Conservation (phyloP, 1,140 invertebrate genomes). For the Glomeris maerens region DNA sequence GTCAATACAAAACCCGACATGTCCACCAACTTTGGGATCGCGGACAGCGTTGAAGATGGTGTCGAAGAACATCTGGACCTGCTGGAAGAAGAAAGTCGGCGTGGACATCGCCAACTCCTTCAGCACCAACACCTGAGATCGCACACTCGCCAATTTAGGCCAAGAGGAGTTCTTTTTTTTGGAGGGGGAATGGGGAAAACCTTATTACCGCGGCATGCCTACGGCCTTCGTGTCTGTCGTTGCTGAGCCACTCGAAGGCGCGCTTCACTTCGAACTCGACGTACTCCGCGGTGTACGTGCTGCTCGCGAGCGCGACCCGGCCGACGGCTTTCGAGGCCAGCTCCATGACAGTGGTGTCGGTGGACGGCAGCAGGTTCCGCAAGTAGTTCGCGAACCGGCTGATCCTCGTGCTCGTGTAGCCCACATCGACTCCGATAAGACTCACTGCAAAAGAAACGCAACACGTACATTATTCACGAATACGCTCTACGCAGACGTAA, state of each 20-base stretch:
- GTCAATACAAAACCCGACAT: background rate
- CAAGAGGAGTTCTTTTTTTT: background rate
- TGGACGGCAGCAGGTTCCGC: constrained; percentile 72
- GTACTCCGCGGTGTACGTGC: constrained; percentile 84
- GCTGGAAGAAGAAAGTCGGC: constrained; percentile 96
- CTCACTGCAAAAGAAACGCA: constrained; percentile 48
- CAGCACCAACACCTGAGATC: constrained; percentile 56
- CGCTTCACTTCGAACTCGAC: constrained; percentile 92
- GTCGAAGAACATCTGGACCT: constrained; percentile 91
- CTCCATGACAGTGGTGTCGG: constrained; percentile 85
- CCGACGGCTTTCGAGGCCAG: constrained; percentile 89
- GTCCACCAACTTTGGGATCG: constrained; percentile 55
- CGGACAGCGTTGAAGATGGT: constrained; percentile 77
- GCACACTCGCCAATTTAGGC: background rate
- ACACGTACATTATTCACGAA: too few species aligned
- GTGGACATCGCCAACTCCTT: constrained; percentile 88
- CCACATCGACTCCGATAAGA: constrained; percentile 79
- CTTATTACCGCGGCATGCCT: constrained; percentile 67
- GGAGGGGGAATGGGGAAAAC: too few species aligned
- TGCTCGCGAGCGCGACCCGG: constrained; percentile 74
- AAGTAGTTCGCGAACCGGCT: constrained; percentile 87
- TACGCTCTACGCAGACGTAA: too few species aligned
- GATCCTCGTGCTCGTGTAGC: constrained; percentile 75
- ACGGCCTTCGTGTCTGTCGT: constrained; percentile 74
- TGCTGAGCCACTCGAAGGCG: constrained; percentile 82